Evolutionary conservation across 1,140 invertebrate species (phyloP).

Genomic region (Bombus cullumanus): DNA sequence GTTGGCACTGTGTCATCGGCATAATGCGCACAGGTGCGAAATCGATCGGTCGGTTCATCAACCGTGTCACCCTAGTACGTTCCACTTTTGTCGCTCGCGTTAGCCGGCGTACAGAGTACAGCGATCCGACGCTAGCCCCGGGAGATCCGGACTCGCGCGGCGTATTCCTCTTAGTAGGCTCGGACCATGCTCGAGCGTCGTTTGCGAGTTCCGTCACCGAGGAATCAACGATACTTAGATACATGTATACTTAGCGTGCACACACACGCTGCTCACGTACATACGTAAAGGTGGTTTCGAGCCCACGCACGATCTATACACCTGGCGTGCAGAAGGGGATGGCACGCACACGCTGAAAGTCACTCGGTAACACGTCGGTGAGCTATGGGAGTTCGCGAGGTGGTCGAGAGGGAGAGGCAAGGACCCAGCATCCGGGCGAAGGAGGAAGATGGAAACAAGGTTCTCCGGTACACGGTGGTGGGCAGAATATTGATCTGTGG

Average conservation of each 20-base stretch:
- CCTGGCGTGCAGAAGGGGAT: constrained; percentile 4
- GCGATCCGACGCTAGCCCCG: constrained; percentile 35
- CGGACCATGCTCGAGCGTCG: constrained; percentile 53
- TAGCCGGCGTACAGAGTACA: constrained; percentile 2
- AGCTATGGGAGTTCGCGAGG: constrained; percentile 55
- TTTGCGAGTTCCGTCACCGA: constrained; percentile 32
- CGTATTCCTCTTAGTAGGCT: constrained; percentile 46
- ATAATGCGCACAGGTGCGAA: constrained; percentile 24
- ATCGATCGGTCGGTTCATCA: constrained; percentile 55
- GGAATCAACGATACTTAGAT: constrained; percentile 14
- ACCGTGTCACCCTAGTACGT: constrained; percentile 31
- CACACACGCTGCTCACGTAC: background rate
- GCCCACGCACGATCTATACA: constrained; percentile 34
- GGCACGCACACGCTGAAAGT: constrained; percentile 38
- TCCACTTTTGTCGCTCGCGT: constrained; percentile 42
- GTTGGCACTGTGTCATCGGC: background rate
- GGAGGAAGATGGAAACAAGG: constrained; percentile 33
- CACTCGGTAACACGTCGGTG: constrained; percentile 52
- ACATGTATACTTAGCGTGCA: background rate
- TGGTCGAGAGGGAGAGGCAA: constrained; percentile 24
- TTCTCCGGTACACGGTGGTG: constrained; percentile 68
- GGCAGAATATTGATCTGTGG: constrained; percentile 81
- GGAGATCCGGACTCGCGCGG: constrained; percentile 34
- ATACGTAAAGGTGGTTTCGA: constrained; percentile 16
- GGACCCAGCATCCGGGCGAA: constrained; percentile 19